Base-by-base conservation (phyloP, 2,113 vertebrate species). In the Kobus ellipsiprymnus region DNA sequence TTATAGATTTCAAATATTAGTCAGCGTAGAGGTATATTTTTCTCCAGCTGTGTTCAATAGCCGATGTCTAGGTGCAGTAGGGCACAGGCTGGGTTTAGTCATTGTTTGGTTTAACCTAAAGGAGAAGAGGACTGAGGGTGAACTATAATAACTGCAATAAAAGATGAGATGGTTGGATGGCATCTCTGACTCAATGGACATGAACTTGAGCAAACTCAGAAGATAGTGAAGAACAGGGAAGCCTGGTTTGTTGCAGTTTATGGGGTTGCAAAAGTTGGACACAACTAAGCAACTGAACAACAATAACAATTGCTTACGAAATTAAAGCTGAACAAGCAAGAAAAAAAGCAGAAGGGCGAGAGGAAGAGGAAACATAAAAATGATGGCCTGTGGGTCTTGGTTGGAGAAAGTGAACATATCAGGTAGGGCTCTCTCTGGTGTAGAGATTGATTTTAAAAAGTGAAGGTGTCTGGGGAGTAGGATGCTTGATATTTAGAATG, bases 51-150 rank as follows among this genome's bases (percentile, higher is more conserved):
- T 2, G 3, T 12, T 55, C 36, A 62, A 3, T 21, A 6, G 48
- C 13, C 33, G 3, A n/a, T 33, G 17, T 6, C 9, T 27, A 21
- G 25, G 46, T 2, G 10, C 3, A 30, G 36, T 7, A 29, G 19
- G 21, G 7, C 11, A 13, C 33, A 27, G 11, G 0, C 2, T 17
- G 23, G n/a, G 25, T 25, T 78, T 59, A 25, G 16, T 3, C 25
- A 17, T 27, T 30, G 13, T 44, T 60, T 80, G 50, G 10, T 40
- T 27, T 87, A 55, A 23, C 33, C 21, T 13, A 46, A 19, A 83
- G 2, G 8, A 21, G 64, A 59, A 84, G 33, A 10, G 48, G 44
- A 54, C 8, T 67, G n/a, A 33, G 48, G 44, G 17, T 25, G 30
- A 60, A 60, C 48, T 16, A 11, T 55, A 62, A 74, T 48, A 62